Percentiles rank a stretch among this genome's conserved stretches.
phyloP scores from a whole-genome alignment of 2,113 vertebrate species.

The Peucedramus taeniatus region DNA sequence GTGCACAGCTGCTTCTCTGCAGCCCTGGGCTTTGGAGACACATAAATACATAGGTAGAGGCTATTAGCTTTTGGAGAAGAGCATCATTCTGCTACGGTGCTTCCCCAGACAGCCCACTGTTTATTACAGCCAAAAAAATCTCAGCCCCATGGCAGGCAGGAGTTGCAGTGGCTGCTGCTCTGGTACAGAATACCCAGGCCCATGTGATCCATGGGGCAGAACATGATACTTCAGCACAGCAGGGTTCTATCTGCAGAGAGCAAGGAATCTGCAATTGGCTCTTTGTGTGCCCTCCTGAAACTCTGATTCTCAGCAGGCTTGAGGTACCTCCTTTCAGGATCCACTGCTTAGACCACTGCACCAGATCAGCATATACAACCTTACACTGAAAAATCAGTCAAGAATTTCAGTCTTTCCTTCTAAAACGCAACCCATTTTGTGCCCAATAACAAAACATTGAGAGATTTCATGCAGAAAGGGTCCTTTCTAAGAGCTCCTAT shows the following conservation, averaged over 20 bases:
- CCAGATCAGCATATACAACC: background rate
- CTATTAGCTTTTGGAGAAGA: background rate
- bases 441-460: background rate
- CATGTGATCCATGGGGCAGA: background rate
- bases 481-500: background rate
- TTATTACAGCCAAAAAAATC: background rate
- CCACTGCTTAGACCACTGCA: background rate
- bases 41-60: background rate
- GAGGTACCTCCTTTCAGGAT: background rate
- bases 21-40: background rate
- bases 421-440: background rate
- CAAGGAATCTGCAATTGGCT: background rate
- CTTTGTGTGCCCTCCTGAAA: background rate
- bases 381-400: background rate
- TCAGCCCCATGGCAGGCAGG: background rate
- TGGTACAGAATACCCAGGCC: background rate
- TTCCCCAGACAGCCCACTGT: background rate
- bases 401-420: background rate
- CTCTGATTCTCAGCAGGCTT: background rate
- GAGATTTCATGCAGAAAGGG: background rate
- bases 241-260: background rate
- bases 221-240: background rate
- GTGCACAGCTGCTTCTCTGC: background rate
- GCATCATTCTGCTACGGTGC: background rate
- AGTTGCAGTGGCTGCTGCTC: background rate